These are phyloP conservation scores for Iphiclides podalirius DNA, from an alignment of 2,888 invertebrate species.

Conservation along the genomic window DNA sequence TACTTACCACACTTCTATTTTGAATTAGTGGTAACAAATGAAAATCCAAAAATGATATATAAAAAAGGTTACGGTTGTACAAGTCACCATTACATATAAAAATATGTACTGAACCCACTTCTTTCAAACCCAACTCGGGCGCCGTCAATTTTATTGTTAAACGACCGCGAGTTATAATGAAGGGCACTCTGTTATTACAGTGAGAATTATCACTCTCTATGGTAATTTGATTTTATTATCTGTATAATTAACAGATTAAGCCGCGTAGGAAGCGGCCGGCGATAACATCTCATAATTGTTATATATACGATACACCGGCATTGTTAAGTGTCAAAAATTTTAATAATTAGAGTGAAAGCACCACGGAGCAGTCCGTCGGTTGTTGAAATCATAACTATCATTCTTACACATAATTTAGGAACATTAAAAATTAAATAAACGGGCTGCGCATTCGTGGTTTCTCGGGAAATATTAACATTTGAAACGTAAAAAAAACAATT, in stretches of 20 bases:
- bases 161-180: constrained; percentile 19
- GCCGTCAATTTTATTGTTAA: constrained; percentile 31
- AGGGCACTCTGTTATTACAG: constrained; percentile 19
- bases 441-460: background rate
- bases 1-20: too few relatives aligned
- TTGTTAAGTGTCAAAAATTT: constrained; percentile 24
- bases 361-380: background rate
- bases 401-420: constrained; percentile 16
- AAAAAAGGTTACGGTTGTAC: too few relatives aligned
- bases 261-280: constrained; percentile 12
- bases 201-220: constrained; percentile 22
- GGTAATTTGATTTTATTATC: constrained; percentile 26
- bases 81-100: too few relatives aligned
- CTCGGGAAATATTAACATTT: background rate
- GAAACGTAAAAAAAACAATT: background rate
- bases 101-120: constrained; percentile 8
- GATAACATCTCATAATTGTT: constrained; percentile 20
- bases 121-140: background rate
- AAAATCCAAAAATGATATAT: too few relatives aligned
- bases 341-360: constrained; percentile 22
- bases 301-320: constrained; percentile 10
- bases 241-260: constrained; percentile 24
- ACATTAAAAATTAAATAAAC: constrained; percentile 2
- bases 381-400: constrained; percentile 15
- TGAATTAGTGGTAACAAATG: too few relatives aligned